phyloP scores from a whole-genome alignment of 2,113 vertebrate genomes.

The Pontoporia blainvillei region DNA sequence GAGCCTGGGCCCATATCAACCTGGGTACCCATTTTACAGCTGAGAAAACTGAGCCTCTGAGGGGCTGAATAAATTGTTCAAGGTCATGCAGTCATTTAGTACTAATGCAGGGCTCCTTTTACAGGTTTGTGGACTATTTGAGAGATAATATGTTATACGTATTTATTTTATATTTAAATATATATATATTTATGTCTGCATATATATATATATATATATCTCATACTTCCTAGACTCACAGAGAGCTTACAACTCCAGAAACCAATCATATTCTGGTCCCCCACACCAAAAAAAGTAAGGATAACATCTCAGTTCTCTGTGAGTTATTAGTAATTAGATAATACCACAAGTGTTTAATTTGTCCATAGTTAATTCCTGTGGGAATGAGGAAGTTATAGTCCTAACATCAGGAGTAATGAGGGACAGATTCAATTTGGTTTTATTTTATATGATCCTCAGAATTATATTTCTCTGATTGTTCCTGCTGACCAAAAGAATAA shows the following conservation, averaged over 20 bases:
- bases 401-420: neutral
- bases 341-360: neutral
- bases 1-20: neutral
- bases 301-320: slow-evolving; percentile 10
- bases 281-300: neutral
- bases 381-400: slow-evolving; percentile 3
- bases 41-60: neutral
- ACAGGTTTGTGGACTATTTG: neutral
- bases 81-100: neutral
- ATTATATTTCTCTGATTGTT: slow-evolving; percentile 45
- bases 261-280: neutral
- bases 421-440: slow-evolving; percentile 33
- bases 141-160: neutral
- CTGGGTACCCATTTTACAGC: slow-evolving; percentile 24
- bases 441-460: neutral
- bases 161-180: neutral
- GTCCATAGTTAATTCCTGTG: slow-evolving; percentile 14
- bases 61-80: neutral
- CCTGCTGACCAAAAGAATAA: neutral
- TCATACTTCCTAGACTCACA: neutral
- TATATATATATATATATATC: neutral
- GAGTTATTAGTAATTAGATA: slow-evolving; percentile 23
- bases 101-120: neutral
- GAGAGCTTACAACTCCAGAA: neutral
- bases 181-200: neutral